Conservation (phyloP, 2,797 vertebrate species). For the Enteromius paludinosus region DNA sequence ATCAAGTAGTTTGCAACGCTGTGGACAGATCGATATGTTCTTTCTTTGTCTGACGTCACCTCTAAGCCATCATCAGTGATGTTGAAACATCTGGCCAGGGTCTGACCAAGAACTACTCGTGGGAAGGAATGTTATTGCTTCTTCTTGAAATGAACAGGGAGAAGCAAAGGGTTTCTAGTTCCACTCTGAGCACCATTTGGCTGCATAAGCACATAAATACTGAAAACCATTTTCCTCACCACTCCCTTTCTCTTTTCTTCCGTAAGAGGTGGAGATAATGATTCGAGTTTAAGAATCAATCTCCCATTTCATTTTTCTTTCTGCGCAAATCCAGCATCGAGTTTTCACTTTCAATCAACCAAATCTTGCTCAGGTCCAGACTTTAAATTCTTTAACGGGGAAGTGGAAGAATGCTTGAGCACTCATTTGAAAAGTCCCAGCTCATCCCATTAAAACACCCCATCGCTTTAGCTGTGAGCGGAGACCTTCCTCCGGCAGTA, state of each 20-base stretch:
- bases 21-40: conserved; percentile 23
- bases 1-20: neutral
- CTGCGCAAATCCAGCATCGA: conserved; percentile 59
- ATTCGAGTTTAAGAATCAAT: conserved; percentile 60
- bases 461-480: conserved; percentile 72
- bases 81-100: conserved; percentile 26
- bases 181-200: conserved; percentile 21
- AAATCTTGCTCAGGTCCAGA: conserved; percentile 67
- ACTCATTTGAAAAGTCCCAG: conserved; percentile 67
- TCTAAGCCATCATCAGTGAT: neutral
- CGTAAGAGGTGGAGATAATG: conserved; percentile 66
- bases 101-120: conserved; percentile 22
- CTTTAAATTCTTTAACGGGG: conserved; percentile 63
- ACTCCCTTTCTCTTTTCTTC: neutral
- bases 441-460: conserved; percentile 76
- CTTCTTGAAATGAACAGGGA: conserved; percentile 30
- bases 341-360: conserved; percentile 72
- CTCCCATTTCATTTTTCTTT: conserved; percentile 47
- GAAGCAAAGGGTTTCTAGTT: conserved; percentile 56
- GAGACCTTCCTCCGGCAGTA: conserved; percentile 69
- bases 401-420: conserved; percentile 58
- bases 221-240: neutral
- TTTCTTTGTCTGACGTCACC: neutral
- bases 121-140: conserved; percentile 38
- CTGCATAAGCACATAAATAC: neutral